phyloP scores from a whole-genome alignment of 2,888 invertebrate genomes.

The Calameuta filiformis region DNA sequence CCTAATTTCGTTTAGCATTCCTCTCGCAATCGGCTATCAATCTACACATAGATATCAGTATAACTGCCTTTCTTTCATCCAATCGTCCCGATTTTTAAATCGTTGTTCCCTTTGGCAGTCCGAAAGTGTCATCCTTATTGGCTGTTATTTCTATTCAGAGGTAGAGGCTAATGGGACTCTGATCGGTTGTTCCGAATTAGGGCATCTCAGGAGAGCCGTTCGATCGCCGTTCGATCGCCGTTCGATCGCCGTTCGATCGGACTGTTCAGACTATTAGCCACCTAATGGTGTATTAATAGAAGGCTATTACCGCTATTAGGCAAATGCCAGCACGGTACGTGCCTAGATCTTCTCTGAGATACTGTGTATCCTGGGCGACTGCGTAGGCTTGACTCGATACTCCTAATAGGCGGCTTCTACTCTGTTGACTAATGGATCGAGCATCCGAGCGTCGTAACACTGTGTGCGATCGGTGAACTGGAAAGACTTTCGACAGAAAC shows the following conservation, averaged over 20 bases:
- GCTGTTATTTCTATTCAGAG: background rate
- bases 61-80: background rate
- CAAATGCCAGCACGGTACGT: background rate
- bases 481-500: too few species aligned
- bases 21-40: background rate
- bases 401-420: background rate
- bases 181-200: too few species aligned
- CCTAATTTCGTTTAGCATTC: conserved; percentile 40
- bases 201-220: background rate
- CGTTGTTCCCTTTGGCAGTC: background rate
- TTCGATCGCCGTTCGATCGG: background rate
- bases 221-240: background rate
- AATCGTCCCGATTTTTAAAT: background rate
- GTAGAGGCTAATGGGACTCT: background rate
- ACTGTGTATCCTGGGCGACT: background rate
- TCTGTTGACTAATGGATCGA: background rate
- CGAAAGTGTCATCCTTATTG: background rate
- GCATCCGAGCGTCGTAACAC: background rate
- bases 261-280: background rate
- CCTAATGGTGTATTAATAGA: background rate
- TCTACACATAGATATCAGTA: background rate
- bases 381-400: background rate
- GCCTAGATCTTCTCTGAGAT: background rate
- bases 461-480: background rate
- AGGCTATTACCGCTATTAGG: background rate